These are phyloP conservation scores for Ageneiosus marmoratus DNA, from an alignment of 2,113 vertebrate genomes.

Conservation along the genomic window DNA sequence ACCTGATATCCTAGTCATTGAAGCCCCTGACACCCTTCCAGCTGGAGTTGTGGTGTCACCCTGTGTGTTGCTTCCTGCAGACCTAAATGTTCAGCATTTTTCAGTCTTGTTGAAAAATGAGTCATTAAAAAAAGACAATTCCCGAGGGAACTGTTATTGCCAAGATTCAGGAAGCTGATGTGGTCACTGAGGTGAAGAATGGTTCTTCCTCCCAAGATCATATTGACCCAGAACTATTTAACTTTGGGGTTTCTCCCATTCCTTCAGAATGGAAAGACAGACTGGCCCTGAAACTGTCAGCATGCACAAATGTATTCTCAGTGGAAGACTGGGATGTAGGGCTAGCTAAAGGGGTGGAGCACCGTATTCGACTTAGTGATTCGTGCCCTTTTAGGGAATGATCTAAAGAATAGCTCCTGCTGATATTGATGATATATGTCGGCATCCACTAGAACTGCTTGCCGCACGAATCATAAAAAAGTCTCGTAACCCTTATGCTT, in stretches of 20 bases:
- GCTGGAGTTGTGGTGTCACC: too few species aligned
- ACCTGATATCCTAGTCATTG: too few species aligned
- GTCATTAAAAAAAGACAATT: not conserved
- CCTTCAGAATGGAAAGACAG: not conserved
- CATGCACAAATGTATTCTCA: not conserved
- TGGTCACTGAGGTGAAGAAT: not conserved
- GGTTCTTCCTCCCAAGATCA: not conserved
- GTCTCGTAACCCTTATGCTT: not conserved
- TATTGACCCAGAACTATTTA: not conserved
- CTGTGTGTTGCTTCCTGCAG: too few species aligned
- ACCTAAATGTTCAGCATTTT: too few species aligned
- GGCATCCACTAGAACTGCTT: not conserved
- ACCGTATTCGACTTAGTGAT: not conserved
- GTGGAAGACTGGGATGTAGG: constrained; percentile 34
- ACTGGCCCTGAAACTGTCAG: not conserved
- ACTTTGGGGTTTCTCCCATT: constrained; percentile 13
- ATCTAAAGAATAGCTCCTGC: not conserved
- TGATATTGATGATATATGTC: not conserved
- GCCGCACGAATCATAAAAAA: not conserved
- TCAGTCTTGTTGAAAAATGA: not conserved
- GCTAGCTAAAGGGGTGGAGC: constrained; percentile 2
- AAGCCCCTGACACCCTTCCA: too few species aligned
- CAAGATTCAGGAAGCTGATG: not conserved
- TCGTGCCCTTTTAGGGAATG: not conserved
- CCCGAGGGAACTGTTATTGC: not conserved